These are phyloP conservation scores for Girardinichthys multiradiatus DNA, from an alignment of 2,113 vertebrate species.

Conservation along the genomic window DNA sequence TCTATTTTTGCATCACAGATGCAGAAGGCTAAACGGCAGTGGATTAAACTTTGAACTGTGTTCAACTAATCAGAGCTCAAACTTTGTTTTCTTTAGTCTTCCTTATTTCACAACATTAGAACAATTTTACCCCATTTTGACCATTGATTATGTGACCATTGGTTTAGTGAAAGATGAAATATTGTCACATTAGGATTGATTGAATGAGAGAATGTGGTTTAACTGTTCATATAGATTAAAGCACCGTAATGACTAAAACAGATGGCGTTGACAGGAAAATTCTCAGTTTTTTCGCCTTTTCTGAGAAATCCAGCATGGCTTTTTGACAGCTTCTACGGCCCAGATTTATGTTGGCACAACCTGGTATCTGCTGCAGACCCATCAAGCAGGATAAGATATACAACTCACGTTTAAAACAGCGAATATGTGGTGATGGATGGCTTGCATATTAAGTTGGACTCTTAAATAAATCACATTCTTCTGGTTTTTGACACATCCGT, in stretches of 20 bases:
- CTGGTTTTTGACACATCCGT: background rate
- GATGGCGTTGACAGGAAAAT: constrained; percentile 1
- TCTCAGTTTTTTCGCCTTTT: background rate
- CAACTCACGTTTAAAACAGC: background rate
- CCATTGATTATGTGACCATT: no score
- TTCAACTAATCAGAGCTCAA: constrained; percentile 20
- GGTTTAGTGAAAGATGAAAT: background rate
- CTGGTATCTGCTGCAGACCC: background rate
- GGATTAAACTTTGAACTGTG: no score
- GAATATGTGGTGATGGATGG: background rate
- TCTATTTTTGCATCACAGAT: background rate
- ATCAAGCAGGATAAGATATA: background rate
- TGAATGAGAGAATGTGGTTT: background rate
- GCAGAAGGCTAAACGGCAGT: background rate
- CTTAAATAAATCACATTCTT: background rate
- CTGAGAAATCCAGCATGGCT: background rate
- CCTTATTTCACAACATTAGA: background rate
- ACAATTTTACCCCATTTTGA: background rate
- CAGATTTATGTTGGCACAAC: background rate
- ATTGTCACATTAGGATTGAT: constrained; percentile 4
- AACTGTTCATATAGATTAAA: background rate
- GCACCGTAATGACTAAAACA: constrained; percentile 8
- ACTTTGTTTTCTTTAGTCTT: constrained; percentile 12
- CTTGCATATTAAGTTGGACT: background rate
- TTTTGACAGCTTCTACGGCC: background rate